Percentiles rank a stretch among this genome's conserved stretches.
Evolutionary conservation across 2,797 vertebrate genomes (phyloP).

Genomic region (Trematomus bernacchii): DNA sequence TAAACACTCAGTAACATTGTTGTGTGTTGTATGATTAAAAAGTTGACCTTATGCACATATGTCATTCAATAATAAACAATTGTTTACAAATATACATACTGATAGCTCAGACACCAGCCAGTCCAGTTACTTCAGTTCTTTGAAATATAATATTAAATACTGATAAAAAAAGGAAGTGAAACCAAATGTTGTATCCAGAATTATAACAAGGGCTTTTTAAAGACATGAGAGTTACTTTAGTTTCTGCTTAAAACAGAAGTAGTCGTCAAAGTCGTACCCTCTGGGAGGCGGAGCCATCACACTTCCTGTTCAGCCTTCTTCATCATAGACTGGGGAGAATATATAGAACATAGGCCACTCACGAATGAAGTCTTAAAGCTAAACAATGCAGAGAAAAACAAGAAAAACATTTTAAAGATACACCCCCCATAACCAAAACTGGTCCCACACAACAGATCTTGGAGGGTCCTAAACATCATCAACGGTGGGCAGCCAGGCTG

Average conservation of each 20-base stretch:
- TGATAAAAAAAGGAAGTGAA: conserved; percentile 58
- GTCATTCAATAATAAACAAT: conserved; percentile 56
- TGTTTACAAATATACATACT: conserved; percentile 70
- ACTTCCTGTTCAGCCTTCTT: conserved; percentile 17
- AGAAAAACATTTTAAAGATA: not conserved
- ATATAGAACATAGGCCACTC: conserved; percentile 10
- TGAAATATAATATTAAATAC: conserved; percentile 65
- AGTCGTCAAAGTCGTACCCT: not conserved
- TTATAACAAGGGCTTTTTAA: conserved; percentile 21
- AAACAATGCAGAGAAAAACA: conserved; percentile 8
- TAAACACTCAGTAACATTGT: conserved; percentile 67
- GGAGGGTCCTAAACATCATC: not conserved
- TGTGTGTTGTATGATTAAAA: conserved; percentile 56
- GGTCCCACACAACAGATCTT: not conserved
- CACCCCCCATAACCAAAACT: not conserved
- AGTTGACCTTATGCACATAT: conserved; percentile 55
- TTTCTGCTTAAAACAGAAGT: conserved; percentile 19
- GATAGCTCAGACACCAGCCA: conserved; percentile 62
- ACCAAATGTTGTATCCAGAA: conserved; percentile 42
- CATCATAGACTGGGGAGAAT: not conserved
- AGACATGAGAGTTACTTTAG: conserved; percentile 7
- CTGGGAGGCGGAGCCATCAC: not conserved
- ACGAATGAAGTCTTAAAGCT: not conserved
- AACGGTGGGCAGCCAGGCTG: not conserved
- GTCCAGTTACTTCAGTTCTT: conserved; percentile 51